Conservation (phyloP, 2,888 invertebrate species). For the Drosophila pseudotalamancana region DNA sequence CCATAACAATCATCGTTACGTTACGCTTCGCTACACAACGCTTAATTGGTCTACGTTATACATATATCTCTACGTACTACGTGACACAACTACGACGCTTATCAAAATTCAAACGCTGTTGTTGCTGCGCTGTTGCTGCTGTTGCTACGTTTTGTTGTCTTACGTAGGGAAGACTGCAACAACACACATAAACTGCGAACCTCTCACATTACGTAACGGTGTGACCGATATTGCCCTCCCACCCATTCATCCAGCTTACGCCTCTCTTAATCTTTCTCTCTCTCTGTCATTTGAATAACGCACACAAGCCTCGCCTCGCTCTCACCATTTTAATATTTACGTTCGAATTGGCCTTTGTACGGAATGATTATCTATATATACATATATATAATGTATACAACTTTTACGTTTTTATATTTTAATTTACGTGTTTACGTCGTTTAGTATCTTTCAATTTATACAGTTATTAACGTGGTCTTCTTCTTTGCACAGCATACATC, state of each 20-base stretch:
- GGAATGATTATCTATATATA: slow-evolving; percentile 49
- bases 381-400: no score
- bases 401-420: slow-evolving; percentile 47
- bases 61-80: slow-evolving; percentile 19
- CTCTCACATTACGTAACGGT: slow-evolving; percentile 25
- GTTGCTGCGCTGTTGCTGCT: slow-evolving; percentile 59
- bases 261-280: slow-evolving; percentile 13
- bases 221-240: slow-evolving; percentile 6
- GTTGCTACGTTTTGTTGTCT: slow-evolving; percentile 34
- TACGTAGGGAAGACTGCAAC: slow-evolving; percentile 32
- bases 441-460: background rate
- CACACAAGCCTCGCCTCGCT: slow-evolving; percentile 25
- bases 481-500: slow-evolving; percentile 79
- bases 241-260: slow-evolving; percentile 33
- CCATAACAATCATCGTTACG: slow-evolving; percentile 54
- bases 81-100: slow-evolving; percentile 46
- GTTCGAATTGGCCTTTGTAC: slow-evolving; percentile 65
- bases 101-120: slow-evolving; percentile 68
- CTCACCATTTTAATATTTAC: slow-evolving; percentile 50
- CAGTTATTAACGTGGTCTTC: slow-evolving; percentile 17
- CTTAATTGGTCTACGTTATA: slow-evolving; percentile 46
- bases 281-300: slow-evolving; percentile 19
- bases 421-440: slow-evolving; percentile 28
- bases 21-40: slow-evolving; percentile 39
- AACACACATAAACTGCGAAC: slow-evolving; percentile 41